Evolutionary conservation across 2,888 invertebrate genomes (phyloP).

Genomic region (Chrysomela aeneicollis): DNA sequence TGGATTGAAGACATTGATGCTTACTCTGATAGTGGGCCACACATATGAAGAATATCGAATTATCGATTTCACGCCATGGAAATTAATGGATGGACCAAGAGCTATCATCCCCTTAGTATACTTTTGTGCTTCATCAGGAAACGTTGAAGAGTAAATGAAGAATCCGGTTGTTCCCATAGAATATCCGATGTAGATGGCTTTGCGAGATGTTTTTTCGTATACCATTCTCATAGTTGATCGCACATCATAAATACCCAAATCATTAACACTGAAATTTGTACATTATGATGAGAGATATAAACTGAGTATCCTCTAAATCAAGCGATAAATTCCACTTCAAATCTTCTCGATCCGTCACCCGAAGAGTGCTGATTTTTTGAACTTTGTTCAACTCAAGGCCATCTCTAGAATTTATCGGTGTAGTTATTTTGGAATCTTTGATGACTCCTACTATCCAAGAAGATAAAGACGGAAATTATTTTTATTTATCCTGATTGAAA

Average conservation of each 20-base stretch:
- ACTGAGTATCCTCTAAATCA: no score
- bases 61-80: constrained; percentile 25
- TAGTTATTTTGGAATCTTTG: no score
- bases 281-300: no score
- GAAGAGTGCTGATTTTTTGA: no score
- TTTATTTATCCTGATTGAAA: no score
- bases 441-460: no score
- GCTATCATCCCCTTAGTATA: constrained; percentile 35
- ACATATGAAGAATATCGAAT: background rate
- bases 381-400: no score
- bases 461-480: no score
- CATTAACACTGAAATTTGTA: constrained; percentile 35
- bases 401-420: no score
- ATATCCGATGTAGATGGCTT: constrained; percentile 40
- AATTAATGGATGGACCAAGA: constrained; percentile 37
- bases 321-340: no score
- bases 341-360: no score
- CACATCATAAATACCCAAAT: constrained; percentile 39
- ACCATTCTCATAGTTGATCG: constrained; percentile 32
- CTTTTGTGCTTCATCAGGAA: constrained; percentile 32
- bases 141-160: constrained; percentile 33
- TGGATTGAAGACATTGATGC: no score
- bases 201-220: constrained; percentile 29
- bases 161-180: constrained; percentile 38
- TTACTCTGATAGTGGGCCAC: constrained; percentile 34